Percentiles rank a stretch among this genome's conserved stretches.
These are phyloP conservation scores for Stegana nigrithorax DNA, from an alignment of 2,888 invertebrate species.

Conservation along the genomic window DNA sequence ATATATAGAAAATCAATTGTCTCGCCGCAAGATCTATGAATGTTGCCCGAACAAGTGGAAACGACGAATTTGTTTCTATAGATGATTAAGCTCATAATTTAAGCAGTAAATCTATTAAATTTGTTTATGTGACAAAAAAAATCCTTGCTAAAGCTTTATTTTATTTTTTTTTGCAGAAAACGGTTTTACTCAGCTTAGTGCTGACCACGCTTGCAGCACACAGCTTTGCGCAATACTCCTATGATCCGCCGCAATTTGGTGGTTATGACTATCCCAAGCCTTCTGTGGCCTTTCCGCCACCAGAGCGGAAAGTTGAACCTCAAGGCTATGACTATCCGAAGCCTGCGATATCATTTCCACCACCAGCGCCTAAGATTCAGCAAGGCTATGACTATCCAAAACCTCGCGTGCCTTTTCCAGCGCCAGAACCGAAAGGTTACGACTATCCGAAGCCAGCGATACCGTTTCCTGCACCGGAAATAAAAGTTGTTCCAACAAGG, in stretches of 20 bases:
- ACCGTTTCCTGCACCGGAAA: constrained; percentile 32
- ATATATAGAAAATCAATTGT: constrained; percentile 69
- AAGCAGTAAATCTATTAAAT: not conserved
- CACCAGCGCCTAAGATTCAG: too few relatives aligned
- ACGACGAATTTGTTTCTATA: constrained; percentile 76
- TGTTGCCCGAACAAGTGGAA: constrained; percentile 77
- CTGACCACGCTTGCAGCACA: constrained; percentile 37
- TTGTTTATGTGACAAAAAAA: not conserved
- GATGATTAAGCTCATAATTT: constrained; percentile 45
- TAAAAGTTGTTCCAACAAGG: constrained; percentile 19
- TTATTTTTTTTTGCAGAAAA: constrained; percentile 46
- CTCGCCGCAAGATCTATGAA: constrained; percentile 72
- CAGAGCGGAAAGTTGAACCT: constrained; percentile 11
- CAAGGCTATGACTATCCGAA: constrained; percentile 24
- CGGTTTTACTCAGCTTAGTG: constrained; percentile 41
- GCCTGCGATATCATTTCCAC: constrained; percentile 21
- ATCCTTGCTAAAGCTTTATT: not conserved
- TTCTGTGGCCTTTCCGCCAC: constrained; percentile 45
- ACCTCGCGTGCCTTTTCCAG: constrained; percentile 45
- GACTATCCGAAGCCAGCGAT: constrained; percentile 40
- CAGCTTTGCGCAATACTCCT: constrained; percentile 35
- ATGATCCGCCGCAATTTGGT: constrained; percentile 27
- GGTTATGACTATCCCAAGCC: constrained; percentile 56
- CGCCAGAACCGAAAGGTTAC: constrained; percentile 27
- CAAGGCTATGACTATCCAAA: constrained; percentile 55